Evolutionary conservation across 2,797 vertebrate genomes (phyloP).

Genomic region (Ceryle rudis): DNA sequence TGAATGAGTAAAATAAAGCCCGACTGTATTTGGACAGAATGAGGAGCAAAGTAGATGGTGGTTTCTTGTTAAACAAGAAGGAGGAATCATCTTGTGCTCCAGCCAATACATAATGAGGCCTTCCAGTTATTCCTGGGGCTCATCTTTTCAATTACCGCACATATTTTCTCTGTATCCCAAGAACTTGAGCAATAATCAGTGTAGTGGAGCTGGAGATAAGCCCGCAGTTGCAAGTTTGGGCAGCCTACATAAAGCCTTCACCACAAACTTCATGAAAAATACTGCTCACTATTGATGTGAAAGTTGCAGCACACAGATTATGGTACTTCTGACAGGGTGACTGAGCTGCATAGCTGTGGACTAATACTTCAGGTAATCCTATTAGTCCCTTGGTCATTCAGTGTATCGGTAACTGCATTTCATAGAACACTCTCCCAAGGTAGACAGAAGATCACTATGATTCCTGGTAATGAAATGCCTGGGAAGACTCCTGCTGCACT

Average conservation of each 20-base stretch:
- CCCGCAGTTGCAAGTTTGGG: not conserved
- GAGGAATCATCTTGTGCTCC: not conserved
- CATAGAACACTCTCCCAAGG: conserved; percentile 9
- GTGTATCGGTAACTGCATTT: conserved; percentile 37
- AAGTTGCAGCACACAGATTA: not conserved
- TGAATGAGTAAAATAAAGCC: not conserved
- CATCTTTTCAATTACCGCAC: not conserved
- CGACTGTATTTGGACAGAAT: not conserved
- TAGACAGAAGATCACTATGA: conserved; percentile 44
- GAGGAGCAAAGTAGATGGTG: not conserved
- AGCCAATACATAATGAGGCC: not conserved
- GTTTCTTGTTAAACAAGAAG: not conserved
- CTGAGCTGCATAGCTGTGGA: not conserved
- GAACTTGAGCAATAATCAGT: not conserved
- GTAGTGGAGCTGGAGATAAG: not conserved
- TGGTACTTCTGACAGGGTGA: not conserved
- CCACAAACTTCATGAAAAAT: not conserved
- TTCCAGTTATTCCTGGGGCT: not conserved
- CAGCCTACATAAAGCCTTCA: not conserved
- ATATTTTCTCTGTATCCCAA: not conserved
- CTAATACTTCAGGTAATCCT: conserved; percentile 30
- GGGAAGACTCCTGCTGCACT: not conserved
- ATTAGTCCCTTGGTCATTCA: not conserved
- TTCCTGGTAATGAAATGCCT: conserved; percentile 67
- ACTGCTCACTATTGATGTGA: not conserved